These are phyloP conservation scores for Dryobates pubescens DNA, from an alignment of 2,797 vertebrate genomes.

Conservation along the genomic window DNA sequence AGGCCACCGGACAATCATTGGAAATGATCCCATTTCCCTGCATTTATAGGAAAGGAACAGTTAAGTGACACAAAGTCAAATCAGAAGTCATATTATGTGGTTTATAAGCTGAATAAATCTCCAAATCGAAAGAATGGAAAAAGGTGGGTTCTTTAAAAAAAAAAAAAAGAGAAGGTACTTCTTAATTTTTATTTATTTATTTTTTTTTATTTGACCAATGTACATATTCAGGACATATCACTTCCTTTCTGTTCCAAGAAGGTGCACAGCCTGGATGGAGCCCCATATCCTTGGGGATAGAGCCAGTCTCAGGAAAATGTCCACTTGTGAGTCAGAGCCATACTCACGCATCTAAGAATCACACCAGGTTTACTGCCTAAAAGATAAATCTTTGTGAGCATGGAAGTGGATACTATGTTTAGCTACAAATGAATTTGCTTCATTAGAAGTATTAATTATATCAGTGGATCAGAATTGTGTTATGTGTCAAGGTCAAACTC, in stretches of 20 bases:
- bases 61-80: neutral
- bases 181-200: neutral
- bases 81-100: neutral
- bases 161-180: neutral
- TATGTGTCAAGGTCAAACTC: neutral
- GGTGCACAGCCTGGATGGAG: neutral
- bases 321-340: neutral
- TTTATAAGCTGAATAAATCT: neutral
- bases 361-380: neutral
- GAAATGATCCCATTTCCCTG: neutral
- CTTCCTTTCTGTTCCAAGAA: neutral
- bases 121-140: neutral
- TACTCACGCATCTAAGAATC: rapidly evolving
- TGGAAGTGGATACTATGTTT: neutral
- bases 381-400: neutral
- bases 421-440: neutral
- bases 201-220: neutral
- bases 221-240: neutral
- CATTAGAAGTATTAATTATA: neutral
- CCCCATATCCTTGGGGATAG: rapidly evolving
- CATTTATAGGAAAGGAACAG: neutral
- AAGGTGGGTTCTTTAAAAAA: neutral
- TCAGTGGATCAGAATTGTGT: neutral
- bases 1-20: neutral
- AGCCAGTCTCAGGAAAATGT: neutral